phyloP scores from a whole-genome alignment of 2,113 vertebrate species.

The Chascanopsetta lugubris region DNA sequence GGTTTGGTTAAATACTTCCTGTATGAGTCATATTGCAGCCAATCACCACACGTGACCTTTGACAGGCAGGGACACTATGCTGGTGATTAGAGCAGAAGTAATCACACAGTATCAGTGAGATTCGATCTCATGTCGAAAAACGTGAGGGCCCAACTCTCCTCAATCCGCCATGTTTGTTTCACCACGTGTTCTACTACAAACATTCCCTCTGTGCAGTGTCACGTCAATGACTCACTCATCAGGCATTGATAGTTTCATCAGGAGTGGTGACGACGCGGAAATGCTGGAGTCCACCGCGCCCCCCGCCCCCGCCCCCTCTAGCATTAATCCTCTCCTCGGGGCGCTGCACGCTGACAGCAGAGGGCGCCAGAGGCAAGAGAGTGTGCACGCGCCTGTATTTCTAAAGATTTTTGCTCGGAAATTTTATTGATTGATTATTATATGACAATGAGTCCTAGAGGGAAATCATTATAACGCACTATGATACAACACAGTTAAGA shows the following conservation, averaged over 20 bases:
- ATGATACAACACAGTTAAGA: no score
- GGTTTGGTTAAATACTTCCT: neutral
- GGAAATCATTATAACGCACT: no score
- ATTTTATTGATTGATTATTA: no score
- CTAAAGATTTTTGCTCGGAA: neutral
- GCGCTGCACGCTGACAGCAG: slow-evolving; percentile 4
- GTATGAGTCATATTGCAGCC: neutral
- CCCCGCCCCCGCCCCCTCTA: no score
- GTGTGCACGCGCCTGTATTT: slow-evolving; percentile 3
- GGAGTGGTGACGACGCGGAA: neutral
- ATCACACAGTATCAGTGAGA: neutral
- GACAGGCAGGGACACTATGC: neutral
- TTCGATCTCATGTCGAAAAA: neutral
- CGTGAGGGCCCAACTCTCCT: no score
- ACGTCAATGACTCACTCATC: neutral
- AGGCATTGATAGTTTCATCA: no score
- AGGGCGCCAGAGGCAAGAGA: slow-evolving; percentile 20
- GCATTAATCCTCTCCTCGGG: neutral
- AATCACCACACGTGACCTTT: rapidly evolving
- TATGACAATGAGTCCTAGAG: no score
- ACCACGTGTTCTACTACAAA: neutral
- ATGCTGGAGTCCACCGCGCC: neutral
- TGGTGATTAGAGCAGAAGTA: neutral
- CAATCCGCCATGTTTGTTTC: no score
- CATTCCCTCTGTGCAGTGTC: neutral